Evolutionary conservation across 2,797 vertebrate species (phyloP).

Genomic region (Vipera ursinii): DNA sequence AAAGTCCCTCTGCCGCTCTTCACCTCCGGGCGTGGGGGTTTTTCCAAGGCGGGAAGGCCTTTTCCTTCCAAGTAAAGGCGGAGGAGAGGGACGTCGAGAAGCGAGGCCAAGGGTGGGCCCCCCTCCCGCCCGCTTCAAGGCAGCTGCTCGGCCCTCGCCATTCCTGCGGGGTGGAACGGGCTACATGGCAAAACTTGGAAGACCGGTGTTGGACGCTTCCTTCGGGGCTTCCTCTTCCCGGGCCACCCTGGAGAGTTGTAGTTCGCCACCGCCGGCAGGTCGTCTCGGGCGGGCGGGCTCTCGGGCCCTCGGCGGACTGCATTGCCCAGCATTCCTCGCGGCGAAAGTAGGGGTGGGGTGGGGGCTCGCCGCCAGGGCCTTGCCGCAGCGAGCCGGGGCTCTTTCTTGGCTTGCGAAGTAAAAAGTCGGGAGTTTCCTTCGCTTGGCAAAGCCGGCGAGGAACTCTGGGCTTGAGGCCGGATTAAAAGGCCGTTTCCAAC

Average conservation of each 20-base stretch:
- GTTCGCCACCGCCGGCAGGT: neutral
- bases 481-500: neutral
- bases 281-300: fast-evolving
- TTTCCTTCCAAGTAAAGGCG: neutral
- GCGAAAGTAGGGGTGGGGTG: neutral
- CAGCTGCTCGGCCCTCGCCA: neutral
- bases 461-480: neutral
- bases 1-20: neutral
- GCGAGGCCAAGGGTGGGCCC: neutral
- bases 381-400: too few species aligned
- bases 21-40: neutral
- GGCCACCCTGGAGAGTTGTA: conserved; percentile 15
- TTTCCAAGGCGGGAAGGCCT: neutral
- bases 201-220: neutral
- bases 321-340: neutral
- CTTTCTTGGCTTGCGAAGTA: neutral
- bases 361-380: neutral
- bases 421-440: neutral
- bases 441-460: neutral
- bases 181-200: conserved; percentile 18
- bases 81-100: too few species aligned
- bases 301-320: neutral
- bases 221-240: neutral
- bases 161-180: neutral
- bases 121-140: too few species aligned